phyloP scores from a whole-genome alignment of 2,888 invertebrate genomes.

The Limenitis camilla region DNA sequence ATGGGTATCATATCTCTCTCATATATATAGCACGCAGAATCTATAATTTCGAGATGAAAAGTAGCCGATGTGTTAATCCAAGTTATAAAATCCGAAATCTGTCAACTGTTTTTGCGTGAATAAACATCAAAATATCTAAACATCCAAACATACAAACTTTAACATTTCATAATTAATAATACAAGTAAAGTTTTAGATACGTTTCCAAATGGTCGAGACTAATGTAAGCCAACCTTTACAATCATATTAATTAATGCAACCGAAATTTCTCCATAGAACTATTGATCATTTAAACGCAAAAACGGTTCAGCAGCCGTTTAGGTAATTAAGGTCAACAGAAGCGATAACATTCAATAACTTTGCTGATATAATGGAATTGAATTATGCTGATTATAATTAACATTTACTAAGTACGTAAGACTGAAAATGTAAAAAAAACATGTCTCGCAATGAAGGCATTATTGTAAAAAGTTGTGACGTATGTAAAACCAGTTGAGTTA shows the following conservation, averaged over 20 bases:
- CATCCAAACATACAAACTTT: too few species aligned
- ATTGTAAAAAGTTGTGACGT: too few species aligned
- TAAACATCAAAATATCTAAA: too few species aligned
- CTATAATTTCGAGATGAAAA: too few species aligned
- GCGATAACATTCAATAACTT: slow-evolving; percentile 2
- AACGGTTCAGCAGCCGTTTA: slow-evolving; percentile 11
- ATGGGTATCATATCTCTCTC: too few species aligned
- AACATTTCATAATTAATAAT: too few species aligned
- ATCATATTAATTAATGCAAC: slow-evolving; percentile 12
- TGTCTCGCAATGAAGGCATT: too few species aligned
- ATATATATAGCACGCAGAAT: too few species aligned
- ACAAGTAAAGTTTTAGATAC: background rate
- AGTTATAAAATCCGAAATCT: too few species aligned
- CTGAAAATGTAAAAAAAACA: background rate
- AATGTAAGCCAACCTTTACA: slow-evolving; percentile 1
- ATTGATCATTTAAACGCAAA: slow-evolving; percentile 15
- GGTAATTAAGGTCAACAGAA: slow-evolving; percentile 14
- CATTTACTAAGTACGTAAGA: background rate
- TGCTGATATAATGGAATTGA: background rate
- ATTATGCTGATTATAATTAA: background rate
- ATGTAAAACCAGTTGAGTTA: too few species aligned
- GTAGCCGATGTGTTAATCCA: too few species aligned
- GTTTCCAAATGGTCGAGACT: background rate
- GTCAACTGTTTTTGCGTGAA: too few species aligned
- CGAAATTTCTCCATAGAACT: slow-evolving; percentile 12